Evolutionary conservation across 1,140 invertebrate species (phyloP).

Genomic region (Metopolophium dirhodum): DNA sequence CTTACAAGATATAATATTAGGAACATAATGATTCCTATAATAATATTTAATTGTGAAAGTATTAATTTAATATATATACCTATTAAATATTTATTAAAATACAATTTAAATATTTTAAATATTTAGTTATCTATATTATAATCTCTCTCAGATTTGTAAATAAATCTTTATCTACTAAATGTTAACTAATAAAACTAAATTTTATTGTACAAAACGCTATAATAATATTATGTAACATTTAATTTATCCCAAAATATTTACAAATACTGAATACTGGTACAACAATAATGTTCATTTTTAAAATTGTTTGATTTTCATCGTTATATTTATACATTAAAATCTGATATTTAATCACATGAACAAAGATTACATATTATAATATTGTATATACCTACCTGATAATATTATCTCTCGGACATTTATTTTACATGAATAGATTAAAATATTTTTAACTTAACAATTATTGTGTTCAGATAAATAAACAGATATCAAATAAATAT

Average conservation of each 20-base stretch:
- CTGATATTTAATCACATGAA: not conserved
- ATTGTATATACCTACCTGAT: no score
- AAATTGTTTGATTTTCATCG: not conserved
- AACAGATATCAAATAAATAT: not conserved
- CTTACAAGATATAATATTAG: no score
- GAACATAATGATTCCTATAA: no score
- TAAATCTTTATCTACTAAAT: not conserved
- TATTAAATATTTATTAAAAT: not conserved
- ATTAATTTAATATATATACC: not conserved
- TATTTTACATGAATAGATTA: not conserved
- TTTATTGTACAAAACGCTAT: not conserved
- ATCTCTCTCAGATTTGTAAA: not conserved
- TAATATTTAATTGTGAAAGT: not conserved
- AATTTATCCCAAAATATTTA: not conserved
- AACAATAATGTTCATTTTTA: not conserved
- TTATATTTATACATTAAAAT: not conserved
- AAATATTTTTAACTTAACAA: not conserved
- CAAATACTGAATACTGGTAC: not conserved
- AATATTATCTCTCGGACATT: not conserved
- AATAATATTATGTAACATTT: not conserved
- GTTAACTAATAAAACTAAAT: not conserved
- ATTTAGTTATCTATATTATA: no score
- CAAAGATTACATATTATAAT: no score
- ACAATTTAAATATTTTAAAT: no score
- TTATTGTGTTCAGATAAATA: not conserved